Conservation (phyloP, 2,113 vertebrate genomes). For the Athene cunicularia region DNA sequence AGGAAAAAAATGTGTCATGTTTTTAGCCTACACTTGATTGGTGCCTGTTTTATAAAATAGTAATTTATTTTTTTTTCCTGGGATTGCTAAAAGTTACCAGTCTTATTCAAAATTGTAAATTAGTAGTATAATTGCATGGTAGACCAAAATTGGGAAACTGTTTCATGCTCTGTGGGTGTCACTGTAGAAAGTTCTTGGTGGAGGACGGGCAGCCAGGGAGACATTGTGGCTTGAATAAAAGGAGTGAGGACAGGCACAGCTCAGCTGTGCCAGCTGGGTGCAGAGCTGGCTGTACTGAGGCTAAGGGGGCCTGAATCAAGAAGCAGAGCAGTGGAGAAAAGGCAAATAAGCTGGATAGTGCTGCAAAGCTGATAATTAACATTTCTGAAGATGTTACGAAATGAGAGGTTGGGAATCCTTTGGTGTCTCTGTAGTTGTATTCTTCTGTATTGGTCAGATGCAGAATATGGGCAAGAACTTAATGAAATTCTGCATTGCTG, state of each 20-base stretch:
- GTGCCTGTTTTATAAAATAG: background rate
- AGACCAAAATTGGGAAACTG: background rate
- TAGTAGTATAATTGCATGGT: background rate
- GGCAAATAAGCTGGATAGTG: background rate
- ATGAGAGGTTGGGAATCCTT: background rate
- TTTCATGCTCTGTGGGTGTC: background rate
- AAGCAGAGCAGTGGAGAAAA: background rate
- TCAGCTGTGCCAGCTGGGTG: background rate
- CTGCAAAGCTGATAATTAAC: background rate
- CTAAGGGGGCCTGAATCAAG: background rate
- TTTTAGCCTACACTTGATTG: background rate
- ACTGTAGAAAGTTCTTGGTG: background rate
- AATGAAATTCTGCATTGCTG: constrained; percentile 17
- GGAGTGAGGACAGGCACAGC: background rate
- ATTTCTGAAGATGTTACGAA: background rate
- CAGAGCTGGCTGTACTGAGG: background rate
- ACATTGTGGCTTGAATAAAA: background rate
- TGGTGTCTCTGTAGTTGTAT: background rate
- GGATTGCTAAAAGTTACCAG: background rate
- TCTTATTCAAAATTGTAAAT: background rate
- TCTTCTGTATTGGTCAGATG: constrained; percentile 10
- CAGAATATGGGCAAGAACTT: background rate
- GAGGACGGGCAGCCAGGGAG: background rate
- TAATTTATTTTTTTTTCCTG: background rate
- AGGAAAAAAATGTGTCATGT: background rate